A percentile compares a stretch with the other conserved stretches of the same genome.
phyloP scores from a whole-genome alignment of 2,797 vertebrate genomes.

The Chelonia mydas region DNA sequence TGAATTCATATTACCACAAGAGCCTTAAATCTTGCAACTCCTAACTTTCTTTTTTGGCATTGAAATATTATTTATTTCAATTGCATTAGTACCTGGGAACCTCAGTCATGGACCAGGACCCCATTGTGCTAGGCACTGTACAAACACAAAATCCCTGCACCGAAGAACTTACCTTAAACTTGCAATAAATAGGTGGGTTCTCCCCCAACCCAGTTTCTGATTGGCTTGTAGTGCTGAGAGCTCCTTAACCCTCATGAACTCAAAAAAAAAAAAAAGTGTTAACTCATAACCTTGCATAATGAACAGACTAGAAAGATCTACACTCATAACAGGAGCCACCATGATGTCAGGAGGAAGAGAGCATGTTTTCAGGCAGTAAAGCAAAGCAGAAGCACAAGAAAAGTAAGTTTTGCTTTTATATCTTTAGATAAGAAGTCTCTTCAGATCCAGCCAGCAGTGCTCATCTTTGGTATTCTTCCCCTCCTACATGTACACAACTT shows the following conservation, averaged over 20 bases:
- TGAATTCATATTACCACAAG: neutral
- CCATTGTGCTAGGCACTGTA: rapidly evolving
- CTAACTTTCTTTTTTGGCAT: neutral
- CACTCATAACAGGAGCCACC: rapidly evolving
- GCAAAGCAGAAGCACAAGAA: neutral
- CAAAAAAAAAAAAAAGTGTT: neutral
- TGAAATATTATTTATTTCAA: neutral
- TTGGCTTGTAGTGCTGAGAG: neutral
- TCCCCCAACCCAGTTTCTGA: neutral
- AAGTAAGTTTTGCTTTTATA: rapidly evolving
- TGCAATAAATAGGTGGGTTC: neutral
- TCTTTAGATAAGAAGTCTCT: neutral
- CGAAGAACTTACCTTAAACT: neutral
- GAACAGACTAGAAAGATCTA: neutral
- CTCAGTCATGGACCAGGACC: neutral
- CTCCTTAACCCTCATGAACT: neutral
- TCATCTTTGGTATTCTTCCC: neutral
- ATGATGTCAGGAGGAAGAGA: neutral
- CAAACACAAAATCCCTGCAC: too few species aligned
- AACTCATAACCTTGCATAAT: neutral
- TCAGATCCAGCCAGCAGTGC: neutral
- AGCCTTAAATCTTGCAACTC: neutral
- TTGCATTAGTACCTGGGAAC: neutral
- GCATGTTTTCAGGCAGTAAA: neutral
- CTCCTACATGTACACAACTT: neutral